phyloP scores from a whole-genome alignment of 2,113 vertebrate species.

The Gorsachius goisagi region DNA sequence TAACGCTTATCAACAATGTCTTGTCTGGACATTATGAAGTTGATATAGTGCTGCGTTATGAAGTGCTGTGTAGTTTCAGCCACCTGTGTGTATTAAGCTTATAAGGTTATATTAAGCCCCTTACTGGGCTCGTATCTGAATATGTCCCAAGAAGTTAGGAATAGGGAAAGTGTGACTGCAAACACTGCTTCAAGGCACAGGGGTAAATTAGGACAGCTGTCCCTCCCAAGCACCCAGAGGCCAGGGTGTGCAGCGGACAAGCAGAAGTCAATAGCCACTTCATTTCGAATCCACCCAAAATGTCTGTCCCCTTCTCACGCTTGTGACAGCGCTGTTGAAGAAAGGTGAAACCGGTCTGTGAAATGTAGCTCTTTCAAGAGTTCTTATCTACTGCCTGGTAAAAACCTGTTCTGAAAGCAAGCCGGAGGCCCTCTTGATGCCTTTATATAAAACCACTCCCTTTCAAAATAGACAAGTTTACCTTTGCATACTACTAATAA shows the following conservation, averaged over 20 bases:
- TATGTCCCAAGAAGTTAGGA: not conserved
- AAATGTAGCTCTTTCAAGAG: not conserved
- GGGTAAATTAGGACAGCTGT: not conserved
- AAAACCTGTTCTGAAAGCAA: not conserved
- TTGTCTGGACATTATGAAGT: not conserved
- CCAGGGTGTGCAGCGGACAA: not conserved
- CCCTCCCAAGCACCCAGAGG: not conserved
- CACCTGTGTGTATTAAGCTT: not conserved
- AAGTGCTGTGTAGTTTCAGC: not conserved
- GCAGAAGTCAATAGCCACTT: not conserved
- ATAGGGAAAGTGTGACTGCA: not conserved
- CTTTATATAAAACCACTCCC: not conserved
- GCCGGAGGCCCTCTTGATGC: not conserved
- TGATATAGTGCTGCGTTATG: not conserved
- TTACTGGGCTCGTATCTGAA: not conserved
- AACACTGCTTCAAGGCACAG: not conserved
- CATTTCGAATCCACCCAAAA: not conserved
- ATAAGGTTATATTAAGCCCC: not conserved
- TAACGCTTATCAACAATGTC: not conserved
- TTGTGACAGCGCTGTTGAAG: not conserved
- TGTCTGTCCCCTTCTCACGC: not conserved
- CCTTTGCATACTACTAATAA: not conserved
- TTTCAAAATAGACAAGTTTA: not conserved
- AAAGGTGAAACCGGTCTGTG: not conserved
- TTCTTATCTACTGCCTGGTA: not conserved